Conservation (phyloP, 1,140 invertebrate genomes). For the Drosophila prosaltans region DNA sequence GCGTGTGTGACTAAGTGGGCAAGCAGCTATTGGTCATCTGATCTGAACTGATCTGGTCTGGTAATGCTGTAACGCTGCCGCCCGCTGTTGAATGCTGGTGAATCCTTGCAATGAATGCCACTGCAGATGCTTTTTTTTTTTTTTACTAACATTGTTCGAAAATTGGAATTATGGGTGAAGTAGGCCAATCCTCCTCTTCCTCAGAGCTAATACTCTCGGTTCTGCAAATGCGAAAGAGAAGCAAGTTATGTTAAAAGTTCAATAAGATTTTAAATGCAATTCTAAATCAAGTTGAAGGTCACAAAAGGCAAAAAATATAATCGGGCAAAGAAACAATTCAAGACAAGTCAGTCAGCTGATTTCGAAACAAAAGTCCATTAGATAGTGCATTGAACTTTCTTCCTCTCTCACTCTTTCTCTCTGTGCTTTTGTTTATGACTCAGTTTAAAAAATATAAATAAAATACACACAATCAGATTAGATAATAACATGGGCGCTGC, state of each 20-base stretch:
- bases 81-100: constrained; percentile 30
- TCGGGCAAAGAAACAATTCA: constrained; percentile 29
- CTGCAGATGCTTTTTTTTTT: constrained; percentile 20
- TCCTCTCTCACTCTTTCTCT: neutral
- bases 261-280: neutral
- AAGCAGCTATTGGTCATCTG: constrained; percentile 47
- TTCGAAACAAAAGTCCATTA: constrained; percentile 31
- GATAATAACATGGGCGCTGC: constrained; percentile 25
- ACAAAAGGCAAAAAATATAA: neutral
- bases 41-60: constrained; percentile 22
- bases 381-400: constrained; percentile 63
- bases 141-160: constrained; percentile 83
- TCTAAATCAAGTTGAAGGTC: constrained; percentile 61
- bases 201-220: constrained; percentile 86
- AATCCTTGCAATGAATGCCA: constrained; percentile 26
- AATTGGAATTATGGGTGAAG: constrained; percentile 86
- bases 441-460: constrained; percentile 19
- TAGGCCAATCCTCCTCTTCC: constrained; percentile 85
- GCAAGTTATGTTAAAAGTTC: constrained; percentile 5
- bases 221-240: constrained; percentile 77
- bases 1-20: neutral
- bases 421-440: constrained; percentile 47
- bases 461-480: constrained; percentile 27
- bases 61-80: constrained; percentile 46
- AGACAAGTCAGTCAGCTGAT: constrained; percentile 56